Evolutionary conservation across 2,888 invertebrate species (phyloP).

Genomic region (Lithophane leautieri): DNA sequence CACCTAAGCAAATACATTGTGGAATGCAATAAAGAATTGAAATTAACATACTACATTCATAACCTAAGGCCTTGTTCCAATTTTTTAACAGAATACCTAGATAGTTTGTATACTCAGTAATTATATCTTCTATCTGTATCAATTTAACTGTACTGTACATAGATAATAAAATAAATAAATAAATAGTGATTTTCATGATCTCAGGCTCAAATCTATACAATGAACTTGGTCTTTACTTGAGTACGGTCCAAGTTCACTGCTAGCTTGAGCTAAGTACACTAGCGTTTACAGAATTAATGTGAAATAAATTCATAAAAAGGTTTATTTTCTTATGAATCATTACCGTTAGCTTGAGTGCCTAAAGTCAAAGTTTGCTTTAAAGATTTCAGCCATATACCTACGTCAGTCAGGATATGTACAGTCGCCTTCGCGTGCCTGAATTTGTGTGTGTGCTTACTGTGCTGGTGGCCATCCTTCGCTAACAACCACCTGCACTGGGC

Average conservation of each 20-base stretch:
- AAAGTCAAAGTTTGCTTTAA: neutral
- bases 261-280: neutral
- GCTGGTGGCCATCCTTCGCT: conserved; percentile 97
- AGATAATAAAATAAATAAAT: too few relatives aligned
- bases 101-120: too few relatives aligned
- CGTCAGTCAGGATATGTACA: conserved; percentile 92
- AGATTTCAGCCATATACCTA: conserved; percentile 51
- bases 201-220: too few relatives aligned
- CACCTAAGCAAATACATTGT: too few relatives aligned
- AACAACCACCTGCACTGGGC: conserved; percentile 98
- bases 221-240: neutral
- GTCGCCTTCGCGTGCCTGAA: conserved; percentile 94
- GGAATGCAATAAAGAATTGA: too few relatives aligned
- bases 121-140: too few relatives aligned
- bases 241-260: neutral
- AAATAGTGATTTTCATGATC: too few relatives aligned
- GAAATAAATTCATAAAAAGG: neutral
- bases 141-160: too few relatives aligned
- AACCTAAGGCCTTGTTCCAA: too few relatives aligned
- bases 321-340: neutral
- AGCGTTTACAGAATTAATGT: neutral
- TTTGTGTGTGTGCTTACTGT: conserved; percentile 94
- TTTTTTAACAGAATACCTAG: too few relatives aligned
- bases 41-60: too few relatives aligned
- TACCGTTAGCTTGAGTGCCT: neutral